These are phyloP conservation scores for Urocitellus parryii DNA, from an alignment of 2,113 vertebrate genomes.

Conservation along the genomic window DNA sequence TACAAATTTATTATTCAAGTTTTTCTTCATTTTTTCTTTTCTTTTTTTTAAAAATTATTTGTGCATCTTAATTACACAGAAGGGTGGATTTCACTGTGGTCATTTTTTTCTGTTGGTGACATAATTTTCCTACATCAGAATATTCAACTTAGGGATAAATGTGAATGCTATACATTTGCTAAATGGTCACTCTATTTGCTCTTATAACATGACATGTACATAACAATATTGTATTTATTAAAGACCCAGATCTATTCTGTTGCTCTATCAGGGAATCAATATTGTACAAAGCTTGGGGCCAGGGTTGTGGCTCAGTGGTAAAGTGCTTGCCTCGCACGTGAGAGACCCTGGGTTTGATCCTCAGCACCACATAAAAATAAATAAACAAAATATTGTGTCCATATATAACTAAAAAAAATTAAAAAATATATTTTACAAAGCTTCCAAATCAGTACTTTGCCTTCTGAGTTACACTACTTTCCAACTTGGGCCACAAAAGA, in stretches of 20 bases:
- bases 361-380: too few species aligned
- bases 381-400: too few species aligned
- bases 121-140: neutral
- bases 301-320: too few species aligned
- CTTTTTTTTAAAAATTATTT: neutral
- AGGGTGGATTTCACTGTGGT: neutral
- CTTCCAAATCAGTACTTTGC: constrained; percentile 38
- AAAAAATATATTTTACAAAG: neutral
- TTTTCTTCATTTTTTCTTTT: neutral
- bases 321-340: too few species aligned
- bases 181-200: neutral
- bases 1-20: neutral
- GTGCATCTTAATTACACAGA: neutral
- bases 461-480: neutral
- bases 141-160: neutral
- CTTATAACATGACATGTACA: neutral
- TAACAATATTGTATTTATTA: neutral
- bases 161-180: neutral
- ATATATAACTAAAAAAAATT: too few species aligned
- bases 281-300: constrained; percentile 22
- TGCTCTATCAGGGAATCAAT: neutral
- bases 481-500: neutral
- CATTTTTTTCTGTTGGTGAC: neutral
- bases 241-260: neutral
- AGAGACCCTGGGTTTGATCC: too few species aligned